Percentiles rank a stretch among this genome's conserved stretches.
Evolutionary conservation across 2,113 vertebrate genomes (phyloP).

Genomic region (Entelurus aequoreus): DNA sequence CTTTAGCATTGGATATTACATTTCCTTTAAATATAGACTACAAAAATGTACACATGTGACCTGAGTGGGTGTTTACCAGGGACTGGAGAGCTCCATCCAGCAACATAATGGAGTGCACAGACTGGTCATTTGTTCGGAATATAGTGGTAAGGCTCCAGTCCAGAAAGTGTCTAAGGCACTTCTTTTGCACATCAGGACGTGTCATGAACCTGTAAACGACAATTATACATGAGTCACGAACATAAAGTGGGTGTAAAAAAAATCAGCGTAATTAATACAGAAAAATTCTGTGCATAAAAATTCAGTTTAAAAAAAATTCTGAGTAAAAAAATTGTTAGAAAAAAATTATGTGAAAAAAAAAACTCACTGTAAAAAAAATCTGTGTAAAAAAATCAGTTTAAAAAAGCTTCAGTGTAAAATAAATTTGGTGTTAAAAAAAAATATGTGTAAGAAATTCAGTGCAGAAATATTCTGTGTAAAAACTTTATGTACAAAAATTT

Average conservation of each 20-base stretch:
- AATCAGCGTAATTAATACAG: too few species aligned
- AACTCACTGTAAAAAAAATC: too few species aligned
- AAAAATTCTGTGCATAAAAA: background rate
- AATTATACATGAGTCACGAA: constrained; percentile 4
- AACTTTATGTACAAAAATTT: too few species aligned
- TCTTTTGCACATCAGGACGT: constrained; percentile 87
- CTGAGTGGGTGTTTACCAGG: constrained; percentile 72
- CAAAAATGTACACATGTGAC: background rate
- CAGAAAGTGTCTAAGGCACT: constrained; percentile 82
- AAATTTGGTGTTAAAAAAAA: too few species aligned
- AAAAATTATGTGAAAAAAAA: too few species aligned
- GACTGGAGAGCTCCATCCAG: constrained; percentile 87
- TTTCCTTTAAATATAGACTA: constrained; percentile 7
- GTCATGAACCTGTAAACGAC: constrained; percentile 81
- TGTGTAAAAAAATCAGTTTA: too few species aligned
- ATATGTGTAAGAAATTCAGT: background rate
- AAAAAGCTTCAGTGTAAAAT: too few species aligned
- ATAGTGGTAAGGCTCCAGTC: constrained; percentile 85
- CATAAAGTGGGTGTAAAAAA: background rate
- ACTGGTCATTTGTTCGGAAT: constrained; percentile 73
- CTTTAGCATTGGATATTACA: constrained; percentile 1
- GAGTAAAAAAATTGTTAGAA: too few species aligned
- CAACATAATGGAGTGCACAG: constrained; percentile 73
- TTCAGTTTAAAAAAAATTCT: too few species aligned
- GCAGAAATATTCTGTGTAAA: too few species aligned